Evolutionary conservation across 2,888 invertebrate species (phyloP).

Genomic region (Chaitophorus viminalis): DNA sequence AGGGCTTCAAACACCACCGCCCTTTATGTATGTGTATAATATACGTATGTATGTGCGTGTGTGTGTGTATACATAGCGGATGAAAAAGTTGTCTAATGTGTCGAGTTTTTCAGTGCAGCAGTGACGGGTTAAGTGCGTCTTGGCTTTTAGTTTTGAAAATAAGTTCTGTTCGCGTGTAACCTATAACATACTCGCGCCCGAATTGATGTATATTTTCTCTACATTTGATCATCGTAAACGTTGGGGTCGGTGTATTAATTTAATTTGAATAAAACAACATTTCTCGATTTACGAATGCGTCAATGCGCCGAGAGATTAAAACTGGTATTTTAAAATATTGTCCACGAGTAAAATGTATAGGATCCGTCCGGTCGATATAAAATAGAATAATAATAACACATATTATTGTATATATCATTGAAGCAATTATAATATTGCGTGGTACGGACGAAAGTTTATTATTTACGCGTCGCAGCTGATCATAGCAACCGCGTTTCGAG

Average conservation of each 20-base stretch:
- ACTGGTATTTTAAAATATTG: slow-evolving; percentile 53
- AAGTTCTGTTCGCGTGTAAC: slow-evolving; percentile 4
- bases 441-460: no score
- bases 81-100: slow-evolving; percentile 55
- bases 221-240: slow-evolving; percentile 18
- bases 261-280: slow-evolving; percentile 59
- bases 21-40: neutral
- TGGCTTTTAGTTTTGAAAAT: slow-evolving; percentile 54
- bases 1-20: slow-evolving; percentile 26
- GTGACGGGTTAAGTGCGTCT: slow-evolving; percentile 48
- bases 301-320: slow-evolving; percentile 22
- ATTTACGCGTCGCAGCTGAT: neutral
- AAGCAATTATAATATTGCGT: no score
- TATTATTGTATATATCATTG: no score
- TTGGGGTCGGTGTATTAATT: neutral
- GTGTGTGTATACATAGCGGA: neutral
- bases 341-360: slow-evolving; percentile 33
- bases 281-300: slow-evolving; percentile 48
- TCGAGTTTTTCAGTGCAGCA: slow-evolving; percentile 42
- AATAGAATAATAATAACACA: neutral
- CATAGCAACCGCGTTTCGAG: neutral
- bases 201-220: slow-evolving; percentile 19
- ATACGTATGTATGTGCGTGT: neutral
- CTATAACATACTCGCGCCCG: neutral
- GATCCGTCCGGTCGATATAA: slow-evolving; percentile 9